phyloP scores from a whole-genome alignment of 2,888 invertebrate species.

The Scaptomyza flava region DNA sequence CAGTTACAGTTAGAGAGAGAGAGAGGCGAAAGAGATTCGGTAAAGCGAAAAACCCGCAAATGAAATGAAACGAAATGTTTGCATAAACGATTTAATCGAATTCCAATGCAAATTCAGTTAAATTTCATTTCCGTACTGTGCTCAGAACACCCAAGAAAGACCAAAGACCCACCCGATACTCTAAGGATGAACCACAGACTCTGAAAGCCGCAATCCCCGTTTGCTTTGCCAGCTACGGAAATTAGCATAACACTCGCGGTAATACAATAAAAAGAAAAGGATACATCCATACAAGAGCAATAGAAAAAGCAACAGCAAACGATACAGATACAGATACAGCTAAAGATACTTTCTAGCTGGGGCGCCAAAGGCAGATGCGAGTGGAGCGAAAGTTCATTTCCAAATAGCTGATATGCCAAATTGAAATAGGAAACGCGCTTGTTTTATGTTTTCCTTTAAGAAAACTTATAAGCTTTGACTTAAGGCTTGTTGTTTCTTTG shows the following conservation, averaged over 20 bases:
- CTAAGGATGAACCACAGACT: constrained; percentile 37
- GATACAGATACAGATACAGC: constrained; percentile 43
- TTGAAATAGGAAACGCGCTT: constrained; percentile 70
- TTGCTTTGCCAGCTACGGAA: constrained; percentile 69
- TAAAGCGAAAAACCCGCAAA: constrained; percentile 73
- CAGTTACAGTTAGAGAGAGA: constrained; percentile 23
- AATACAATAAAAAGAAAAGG: constrained; percentile 80
- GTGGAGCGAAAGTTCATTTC: constrained; percentile 63
- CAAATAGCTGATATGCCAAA: constrained; percentile 70
- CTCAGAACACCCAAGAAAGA: constrained; percentile 33
- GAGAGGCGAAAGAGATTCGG: constrained; percentile 24
- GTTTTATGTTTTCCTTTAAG: constrained; percentile 31
- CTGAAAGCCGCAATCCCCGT: constrained; percentile 16
- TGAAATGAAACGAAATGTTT: constrained; percentile 82
- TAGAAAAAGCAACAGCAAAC: constrained; percentile 28
- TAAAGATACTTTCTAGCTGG: constrained; percentile 17
- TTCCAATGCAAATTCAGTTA: constrained; percentile 84
- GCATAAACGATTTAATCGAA: constrained; percentile 84
- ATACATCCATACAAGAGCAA: constrained; percentile 47
- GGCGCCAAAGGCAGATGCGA: constrained; percentile 19
- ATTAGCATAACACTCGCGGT: constrained; percentile 82
- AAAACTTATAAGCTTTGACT: constrained; percentile 35
- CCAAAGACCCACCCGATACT: background rate
- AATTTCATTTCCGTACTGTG: constrained; percentile 81
- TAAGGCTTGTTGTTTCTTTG: constrained; percentile 11